phyloP scores from a whole-genome alignment of 1,140 invertebrate species.

The Lysiphlebus fabarum region DNA sequence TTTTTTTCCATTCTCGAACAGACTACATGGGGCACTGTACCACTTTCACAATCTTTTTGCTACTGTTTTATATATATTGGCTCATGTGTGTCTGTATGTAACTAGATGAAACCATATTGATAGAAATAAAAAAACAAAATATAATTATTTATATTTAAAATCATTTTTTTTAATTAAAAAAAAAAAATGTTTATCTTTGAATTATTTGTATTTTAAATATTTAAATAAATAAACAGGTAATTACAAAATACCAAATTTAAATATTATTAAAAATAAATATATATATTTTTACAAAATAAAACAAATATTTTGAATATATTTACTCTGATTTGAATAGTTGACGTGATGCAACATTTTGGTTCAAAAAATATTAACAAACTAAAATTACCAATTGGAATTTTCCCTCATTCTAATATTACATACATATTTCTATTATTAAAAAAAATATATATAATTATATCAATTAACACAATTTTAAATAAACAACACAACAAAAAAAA shows the following conservation, averaged over 20 bases:
- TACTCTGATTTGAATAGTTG: conserved; percentile 8
- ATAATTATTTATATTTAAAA: background rate
- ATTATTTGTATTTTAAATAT: too few species aligned
- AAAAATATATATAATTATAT: background rate
- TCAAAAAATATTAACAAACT: too few species aligned
- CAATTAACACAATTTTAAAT: background rate
- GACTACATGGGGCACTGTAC: conserved; percentile 24
- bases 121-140: background rate
- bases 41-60: conserved; percentile 31
- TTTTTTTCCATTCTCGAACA: conserved; percentile 26
- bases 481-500: too few species aligned
- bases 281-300: too few species aligned
- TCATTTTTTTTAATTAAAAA: too few species aligned
- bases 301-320: too few species aligned
- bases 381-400: background rate
- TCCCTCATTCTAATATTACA: background rate
- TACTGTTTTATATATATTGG: conserved; percentile 9
- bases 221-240: too few species aligned
- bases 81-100: background rate
- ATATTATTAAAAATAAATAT: too few species aligned
- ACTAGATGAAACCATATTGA: background rate
- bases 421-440: too few species aligned
- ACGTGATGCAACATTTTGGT: conserved; percentile 11
- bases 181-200: too few species aligned
- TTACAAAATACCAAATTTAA: too few species aligned